phyloP scores from a whole-genome alignment of 1,140 invertebrate genomes.

The Acromyrmex heyeri region DNA sequence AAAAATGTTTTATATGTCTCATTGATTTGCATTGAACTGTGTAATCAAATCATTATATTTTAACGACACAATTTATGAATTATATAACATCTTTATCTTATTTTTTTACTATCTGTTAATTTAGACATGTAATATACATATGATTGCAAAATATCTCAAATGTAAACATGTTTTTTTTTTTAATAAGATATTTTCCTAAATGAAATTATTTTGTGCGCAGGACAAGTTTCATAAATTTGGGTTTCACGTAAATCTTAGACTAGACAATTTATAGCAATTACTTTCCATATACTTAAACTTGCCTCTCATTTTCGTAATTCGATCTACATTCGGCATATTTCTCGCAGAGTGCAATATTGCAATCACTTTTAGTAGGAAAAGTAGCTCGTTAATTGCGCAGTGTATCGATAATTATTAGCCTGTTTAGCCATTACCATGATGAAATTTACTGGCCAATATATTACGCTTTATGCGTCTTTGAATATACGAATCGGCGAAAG shows the following conservation, averaged over 20 bases:
- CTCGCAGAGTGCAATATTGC: background rate
- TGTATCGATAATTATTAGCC: constrained; percentile 67
- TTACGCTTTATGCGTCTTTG: constrained; percentile 51
- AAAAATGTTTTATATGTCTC: background rate
- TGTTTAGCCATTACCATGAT: constrained; percentile 53
- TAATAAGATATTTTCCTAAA: background rate
- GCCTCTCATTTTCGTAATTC: constrained; percentile 15
- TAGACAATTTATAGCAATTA: background rate
- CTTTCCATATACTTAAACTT: background rate
- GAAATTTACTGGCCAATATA: constrained; percentile 72
- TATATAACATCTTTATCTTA: background rate
- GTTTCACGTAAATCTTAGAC: background rate
- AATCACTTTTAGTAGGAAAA: constrained; percentile 1
- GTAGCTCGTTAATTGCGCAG: constrained; percentile 58
- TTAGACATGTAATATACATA: background rate
- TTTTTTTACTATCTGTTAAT: background rate
- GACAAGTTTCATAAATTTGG: background rate
- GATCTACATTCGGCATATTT: background rate
- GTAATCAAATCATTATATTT: background rate
- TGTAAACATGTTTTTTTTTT: background rate
- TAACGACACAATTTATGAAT: background rate
- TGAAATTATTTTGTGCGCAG: background rate
- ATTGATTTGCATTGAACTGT: background rate
- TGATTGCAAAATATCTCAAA: background rate
- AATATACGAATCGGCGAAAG: background rate